A percentile compares a stretch with the other conserved stretches of the same genome.
Conservation (phyloP, 2,888 invertebrate species). For the Archips xylosteana region DNA sequence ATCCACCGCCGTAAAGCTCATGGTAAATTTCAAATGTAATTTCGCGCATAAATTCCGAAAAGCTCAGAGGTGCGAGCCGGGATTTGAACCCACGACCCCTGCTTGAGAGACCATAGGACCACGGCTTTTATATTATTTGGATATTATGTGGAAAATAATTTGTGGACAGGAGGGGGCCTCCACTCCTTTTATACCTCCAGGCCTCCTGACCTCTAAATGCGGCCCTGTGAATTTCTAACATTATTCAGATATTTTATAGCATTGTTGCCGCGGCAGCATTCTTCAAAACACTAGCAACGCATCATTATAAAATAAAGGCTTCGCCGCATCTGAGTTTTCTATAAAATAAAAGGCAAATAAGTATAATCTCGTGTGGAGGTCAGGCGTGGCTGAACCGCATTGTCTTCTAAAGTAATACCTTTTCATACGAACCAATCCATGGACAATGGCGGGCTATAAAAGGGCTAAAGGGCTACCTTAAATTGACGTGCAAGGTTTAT, state of each 20-base stretch:
- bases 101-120: too few species aligned
- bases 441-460: slow-evolving; percentile 51
- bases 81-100: too few species aligned
- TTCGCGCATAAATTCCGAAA: too few species aligned
- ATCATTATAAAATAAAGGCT: slow-evolving; percentile 35
- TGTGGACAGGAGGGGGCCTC: too few species aligned
- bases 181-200: too few species aligned
- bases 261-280: slow-evolving; percentile 2
- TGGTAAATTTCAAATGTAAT: too few species aligned
- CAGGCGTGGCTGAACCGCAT: slow-evolving; percentile 71
- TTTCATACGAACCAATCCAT: slow-evolving; percentile 58
- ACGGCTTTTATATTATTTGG: too few species aligned
- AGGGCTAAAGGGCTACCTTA: slow-evolving; percentile 55
- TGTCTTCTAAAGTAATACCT: slow-evolving; percentile 61
- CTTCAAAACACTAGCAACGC: slow-evolving; percentile 16
- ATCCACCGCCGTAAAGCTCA: too few species aligned
- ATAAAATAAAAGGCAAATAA: slow-evolving; percentile 76
- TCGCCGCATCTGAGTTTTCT: slow-evolving; percentile 55
- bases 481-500: slow-evolving; percentile 67
- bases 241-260: not conserved
- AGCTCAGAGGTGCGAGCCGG: too few species aligned
- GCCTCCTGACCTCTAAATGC: too few species aligned
- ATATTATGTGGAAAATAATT: too few species aligned
- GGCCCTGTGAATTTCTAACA: not conserved
- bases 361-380: slow-evolving; percentile 68